phyloP scores from a whole-genome alignment of 2,888 invertebrate genomes.

The Busseola fusca region DNA sequence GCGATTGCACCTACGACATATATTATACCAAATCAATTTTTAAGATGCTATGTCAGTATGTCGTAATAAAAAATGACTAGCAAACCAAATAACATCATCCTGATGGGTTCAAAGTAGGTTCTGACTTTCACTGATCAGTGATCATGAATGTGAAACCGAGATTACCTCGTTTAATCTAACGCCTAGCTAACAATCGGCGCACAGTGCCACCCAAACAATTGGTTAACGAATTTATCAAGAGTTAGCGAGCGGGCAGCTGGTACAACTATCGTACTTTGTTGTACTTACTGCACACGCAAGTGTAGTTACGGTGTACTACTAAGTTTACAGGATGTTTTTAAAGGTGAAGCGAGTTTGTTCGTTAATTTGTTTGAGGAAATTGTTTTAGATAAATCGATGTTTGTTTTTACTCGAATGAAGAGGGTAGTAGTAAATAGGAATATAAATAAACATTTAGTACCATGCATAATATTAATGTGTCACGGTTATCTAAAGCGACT shows the following conservation, averaged over 20 bases:
- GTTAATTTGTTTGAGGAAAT: constrained; percentile 34
- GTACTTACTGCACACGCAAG: constrained; percentile 52
- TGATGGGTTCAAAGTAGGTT: background rate
- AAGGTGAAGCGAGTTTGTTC: constrained; percentile 37
- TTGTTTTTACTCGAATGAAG: constrained; percentile 3
- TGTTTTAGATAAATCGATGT: constrained; percentile 42
- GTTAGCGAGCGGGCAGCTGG: constrained; percentile 61
- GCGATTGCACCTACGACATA: background rate
- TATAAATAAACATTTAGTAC: background rate
- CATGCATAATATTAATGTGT: background rate
- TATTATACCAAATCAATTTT: background rate
- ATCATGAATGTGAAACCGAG: background rate
- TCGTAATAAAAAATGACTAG: background rate
- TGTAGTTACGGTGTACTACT: constrained; percentile 26
- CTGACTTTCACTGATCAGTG: background rate
- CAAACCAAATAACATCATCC: background rate
- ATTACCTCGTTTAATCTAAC: constrained; percentile 5
- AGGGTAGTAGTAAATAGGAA: background rate
- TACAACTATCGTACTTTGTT: constrained; percentile 52
- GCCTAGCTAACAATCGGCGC: constrained; percentile 10
- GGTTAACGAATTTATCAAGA: constrained; percentile 63
- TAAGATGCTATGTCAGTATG: too few species aligned
- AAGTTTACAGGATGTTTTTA: constrained; percentile 47
- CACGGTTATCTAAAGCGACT: background rate
- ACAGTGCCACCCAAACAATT: constrained; percentile 48